These are phyloP conservation scores for Discoglossus pictus DNA, from an alignment of 2,797 vertebrate genomes.

Conservation along the genomic window DNA sequence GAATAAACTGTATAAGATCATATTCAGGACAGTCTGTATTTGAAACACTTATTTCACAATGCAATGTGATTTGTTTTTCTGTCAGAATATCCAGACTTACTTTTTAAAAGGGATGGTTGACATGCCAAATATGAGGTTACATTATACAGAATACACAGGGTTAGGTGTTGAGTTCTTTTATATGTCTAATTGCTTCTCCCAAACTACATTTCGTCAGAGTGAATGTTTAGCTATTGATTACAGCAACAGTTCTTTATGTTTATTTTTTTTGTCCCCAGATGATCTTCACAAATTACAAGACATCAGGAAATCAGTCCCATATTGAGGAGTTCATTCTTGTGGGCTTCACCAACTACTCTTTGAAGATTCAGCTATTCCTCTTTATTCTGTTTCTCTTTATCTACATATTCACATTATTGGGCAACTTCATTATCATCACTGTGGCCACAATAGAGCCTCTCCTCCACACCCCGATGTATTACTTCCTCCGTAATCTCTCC, in stretches of 20 bases:
- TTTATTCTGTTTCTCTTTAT: slow-evolving; percentile 35
- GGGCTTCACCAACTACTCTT: slow-evolving; percentile 39
- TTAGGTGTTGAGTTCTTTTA: no score
- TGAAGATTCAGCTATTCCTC: slow-evolving; percentile 27
- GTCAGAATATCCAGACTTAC: no score
- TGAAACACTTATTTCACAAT: no score
- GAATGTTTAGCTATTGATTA: no score
- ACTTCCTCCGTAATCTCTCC: slow-evolving; percentile 41
- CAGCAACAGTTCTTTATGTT: background rate
- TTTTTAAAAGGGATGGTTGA: no score
- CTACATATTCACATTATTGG: slow-evolving; percentile 39
- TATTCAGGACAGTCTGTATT: no score
- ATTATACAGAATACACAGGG: no score
- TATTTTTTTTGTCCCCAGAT: slow-evolving; percentile 30
- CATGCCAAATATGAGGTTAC: no score
- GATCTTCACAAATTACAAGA: background rate
- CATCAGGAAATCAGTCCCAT: slow-evolving; percentile 17
- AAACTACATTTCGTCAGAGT: no score
- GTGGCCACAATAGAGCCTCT: slow-evolving; percentile 34
- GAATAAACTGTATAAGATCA: no score
- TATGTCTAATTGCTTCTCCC: no score
- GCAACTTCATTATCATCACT: slow-evolving; percentile 31
- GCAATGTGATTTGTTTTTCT: no score
- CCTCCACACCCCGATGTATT: slow-evolving; percentile 46
- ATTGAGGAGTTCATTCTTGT: slow-evolving; percentile 37